Base-by-base conservation (phyloP, 2,797 vertebrate species). In the Acipenser oxyrinchus region DNA sequence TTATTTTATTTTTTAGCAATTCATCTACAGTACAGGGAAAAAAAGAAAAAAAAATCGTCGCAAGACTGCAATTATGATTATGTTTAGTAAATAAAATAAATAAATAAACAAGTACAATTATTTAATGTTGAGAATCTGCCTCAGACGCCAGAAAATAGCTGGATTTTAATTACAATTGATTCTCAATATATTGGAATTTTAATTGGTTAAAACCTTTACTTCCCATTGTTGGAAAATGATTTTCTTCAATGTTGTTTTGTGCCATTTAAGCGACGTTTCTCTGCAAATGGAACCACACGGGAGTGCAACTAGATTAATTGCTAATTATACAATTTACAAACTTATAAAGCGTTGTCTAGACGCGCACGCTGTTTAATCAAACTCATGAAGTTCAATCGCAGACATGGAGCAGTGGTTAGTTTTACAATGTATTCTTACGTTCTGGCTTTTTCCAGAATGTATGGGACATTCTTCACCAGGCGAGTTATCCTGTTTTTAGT, bases 321-420 rank as follows among this genome's bases (percentile, higher is more conserved):
- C 49, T 63, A 55, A 63, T 15, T 15, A 49, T 11, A 51, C 15
- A 48, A n/a, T 6, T 51, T 23, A 48, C 62, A 10, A 18, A 48
- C 48, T 64, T 67, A 67, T 70, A 70, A 70, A n/a, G 51, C 23
- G 9, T 67, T 64, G 37, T 15, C 49, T 64, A 2, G 18, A 1
- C 9, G 1, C 1, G 49, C 3, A 48, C 49, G 7, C 9, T 13
- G 53, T 69, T 73, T 67, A 64, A 63, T 57, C 70, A 49, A 11
- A 5, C 23, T 3, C 23, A 13, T 64, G 63, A 8, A 6, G 48
- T 49, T 9, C 51, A 15, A 49, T 23, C 60, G 66, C 23, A 11
- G 61, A 9, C 13, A 77, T 77, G 75, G 70, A 63, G n/a, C 63
- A 64, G 11, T 48, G 69, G 48, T 60, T 37, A 37, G 23, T 9